phyloP scores from a whole-genome alignment of 2,888 invertebrate species.

The Protophormia terraenovae region DNA sequence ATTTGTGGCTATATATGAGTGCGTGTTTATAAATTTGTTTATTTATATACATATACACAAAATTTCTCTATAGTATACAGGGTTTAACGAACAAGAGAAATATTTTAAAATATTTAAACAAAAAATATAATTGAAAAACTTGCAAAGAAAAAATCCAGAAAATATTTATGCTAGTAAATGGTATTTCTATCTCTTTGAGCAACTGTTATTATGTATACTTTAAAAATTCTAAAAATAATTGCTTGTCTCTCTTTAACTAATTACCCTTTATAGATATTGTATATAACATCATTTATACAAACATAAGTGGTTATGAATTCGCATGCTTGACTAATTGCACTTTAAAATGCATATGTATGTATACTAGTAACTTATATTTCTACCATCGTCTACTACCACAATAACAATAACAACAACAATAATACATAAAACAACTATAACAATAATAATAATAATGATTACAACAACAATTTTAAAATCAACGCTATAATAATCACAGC shows the following conservation, averaged over 20 bases:
- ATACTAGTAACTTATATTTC: slow-evolving; percentile 28
- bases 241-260: too few species aligned
- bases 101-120: too few species aligned
- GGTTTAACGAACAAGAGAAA: too few species aligned
- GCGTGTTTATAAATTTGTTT: not conserved
- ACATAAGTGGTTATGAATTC: slow-evolving; percentile 62
- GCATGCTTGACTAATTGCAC: slow-evolving; percentile 65
- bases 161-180: too few species aligned
- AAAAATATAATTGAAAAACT: too few species aligned
- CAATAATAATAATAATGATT: slow-evolving; percentile 41
- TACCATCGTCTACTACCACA: too few species aligned
- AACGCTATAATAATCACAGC: slow-evolving; percentile 32
- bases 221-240: too few species aligned
- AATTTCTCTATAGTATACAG: not conserved
- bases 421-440: slow-evolving; percentile 11
- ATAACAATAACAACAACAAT: too few species aligned
- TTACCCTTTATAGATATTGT: not conserved
- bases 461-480: slow-evolving; percentile 30
- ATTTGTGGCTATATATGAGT: not conserved
- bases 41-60: not conserved
- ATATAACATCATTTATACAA: slow-evolving; percentile 43
- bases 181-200: too few species aligned
- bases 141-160: too few species aligned
- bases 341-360: slow-evolving; percentile 52
- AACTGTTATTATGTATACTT: too few species aligned